These are phyloP conservation scores for Odocoileus hemionus DNA, from an alignment of 2,113 vertebrate genomes.

Conservation along the genomic window DNA sequence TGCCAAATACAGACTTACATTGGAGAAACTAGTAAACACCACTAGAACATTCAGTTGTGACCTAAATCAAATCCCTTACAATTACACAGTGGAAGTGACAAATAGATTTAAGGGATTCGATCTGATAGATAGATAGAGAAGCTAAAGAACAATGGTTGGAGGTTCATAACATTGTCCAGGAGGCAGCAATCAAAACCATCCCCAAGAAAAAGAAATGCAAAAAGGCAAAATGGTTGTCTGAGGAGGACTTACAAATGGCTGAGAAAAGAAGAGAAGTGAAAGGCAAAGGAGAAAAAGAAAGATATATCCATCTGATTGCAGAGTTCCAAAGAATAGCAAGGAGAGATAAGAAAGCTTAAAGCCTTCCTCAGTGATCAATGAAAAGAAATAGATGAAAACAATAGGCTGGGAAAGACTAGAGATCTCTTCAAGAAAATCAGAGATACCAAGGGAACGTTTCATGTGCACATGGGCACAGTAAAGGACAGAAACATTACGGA, in stretches of 20 bases:
- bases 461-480: not conserved
- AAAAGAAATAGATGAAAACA: not conserved
- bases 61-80: not conserved
- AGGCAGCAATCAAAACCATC: not conserved
- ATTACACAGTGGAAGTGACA: not conserved
- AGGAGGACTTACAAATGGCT: not conserved
- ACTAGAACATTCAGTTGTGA: not conserved
- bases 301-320: not conserved
- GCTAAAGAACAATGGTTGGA: not conserved
- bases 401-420: not conserved
- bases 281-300: not conserved
- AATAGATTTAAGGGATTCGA: not conserved
- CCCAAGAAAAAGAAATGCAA: not conserved
- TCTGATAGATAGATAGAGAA: not conserved
- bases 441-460: not conserved
- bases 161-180: not conserved
- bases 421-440: not conserved
- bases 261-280: not conserved
- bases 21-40: not conserved
- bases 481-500: not conserved
- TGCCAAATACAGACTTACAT: not conserved
- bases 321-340: not conserved
- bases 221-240: not conserved
- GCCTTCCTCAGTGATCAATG: not conserved
- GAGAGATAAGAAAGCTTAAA: not conserved